Percentiles rank a stretch among this genome's conserved stretches.
Evolutionary conservation across 2,113 vertebrate species (phyloP).

Genomic region (Apodemus sylvaticus): DNA sequence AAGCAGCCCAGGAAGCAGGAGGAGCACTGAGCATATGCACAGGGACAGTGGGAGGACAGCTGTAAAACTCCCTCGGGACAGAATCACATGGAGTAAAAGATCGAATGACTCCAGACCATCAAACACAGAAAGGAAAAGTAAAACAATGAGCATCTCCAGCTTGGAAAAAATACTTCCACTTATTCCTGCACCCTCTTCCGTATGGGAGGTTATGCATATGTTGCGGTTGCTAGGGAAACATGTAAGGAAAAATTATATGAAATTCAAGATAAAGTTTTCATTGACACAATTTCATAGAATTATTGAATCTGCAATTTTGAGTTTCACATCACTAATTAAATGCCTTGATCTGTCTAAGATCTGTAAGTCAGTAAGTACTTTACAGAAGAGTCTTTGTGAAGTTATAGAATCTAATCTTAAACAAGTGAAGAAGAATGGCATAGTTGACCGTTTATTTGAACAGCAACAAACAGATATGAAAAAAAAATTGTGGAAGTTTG

Average conservation of each 20-base stretch:
- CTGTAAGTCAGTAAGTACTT: slow-evolving; percentile 84
- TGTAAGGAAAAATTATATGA: slow-evolving; percentile 96
- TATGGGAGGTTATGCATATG: slow-evolving; percentile 93
- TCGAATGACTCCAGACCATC: slow-evolving; percentile 74
- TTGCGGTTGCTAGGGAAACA: slow-evolving; percentile 90
- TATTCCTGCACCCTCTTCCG: slow-evolving; percentile 84
- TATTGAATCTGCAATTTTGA: slow-evolving; percentile 92
- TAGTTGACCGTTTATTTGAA: slow-evolving; percentile 95
- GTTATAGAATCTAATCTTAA: slow-evolving; percentile 89
- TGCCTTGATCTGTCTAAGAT: slow-evolving; percentile 90
- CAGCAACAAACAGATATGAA: slow-evolving; percentile 94
- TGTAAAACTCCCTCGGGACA: slow-evolving; percentile 73
- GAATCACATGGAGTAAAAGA: slow-evolving; percentile 74
- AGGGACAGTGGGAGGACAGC: slow-evolving; percentile 77
- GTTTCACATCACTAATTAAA: slow-evolving; percentile 92
- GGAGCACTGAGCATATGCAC: slow-evolving; percentile 61
- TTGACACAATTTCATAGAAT: slow-evolving; percentile 93
- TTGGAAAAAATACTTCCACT: slow-evolving; percentile 88
- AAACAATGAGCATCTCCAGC: slow-evolving; percentile 80
- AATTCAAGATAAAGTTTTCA: slow-evolving; percentile 95
- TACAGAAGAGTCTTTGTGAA: slow-evolving; percentile 91
- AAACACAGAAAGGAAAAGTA: slow-evolving; percentile 79
- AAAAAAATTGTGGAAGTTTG: slow-evolving; percentile 96
- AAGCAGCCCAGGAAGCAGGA: slow-evolving; percentile 65
- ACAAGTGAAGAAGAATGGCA: slow-evolving; percentile 93